Conservation (phyloP, 2,797 vertebrate genomes). For the Tangara arthus region DNA sequence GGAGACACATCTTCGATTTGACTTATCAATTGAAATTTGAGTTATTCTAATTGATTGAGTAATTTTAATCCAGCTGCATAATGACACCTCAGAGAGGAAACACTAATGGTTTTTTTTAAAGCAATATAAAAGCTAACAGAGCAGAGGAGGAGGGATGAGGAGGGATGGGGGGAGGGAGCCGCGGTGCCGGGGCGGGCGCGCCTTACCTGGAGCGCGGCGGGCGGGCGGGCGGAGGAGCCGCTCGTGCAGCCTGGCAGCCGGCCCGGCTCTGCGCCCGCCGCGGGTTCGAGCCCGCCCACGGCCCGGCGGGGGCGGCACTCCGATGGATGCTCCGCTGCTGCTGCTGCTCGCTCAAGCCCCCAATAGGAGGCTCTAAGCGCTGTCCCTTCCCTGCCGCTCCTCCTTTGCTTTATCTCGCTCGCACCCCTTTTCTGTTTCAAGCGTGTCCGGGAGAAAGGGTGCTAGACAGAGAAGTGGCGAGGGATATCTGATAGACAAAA, state of each 20-base stretch:
- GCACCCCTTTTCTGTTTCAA: rapidly evolving
- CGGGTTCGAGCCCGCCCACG: conserved; percentile 19
- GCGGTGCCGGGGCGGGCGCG: not conserved
- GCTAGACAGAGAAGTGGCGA: not conserved
- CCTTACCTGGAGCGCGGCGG: conserved; percentile 27
- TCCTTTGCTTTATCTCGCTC: not conserved
- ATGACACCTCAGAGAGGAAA: not conserved
- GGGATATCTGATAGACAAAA: not conserved
- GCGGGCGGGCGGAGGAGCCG: not conserved
- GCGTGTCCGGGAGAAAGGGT: not conserved
- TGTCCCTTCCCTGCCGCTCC: not conserved
- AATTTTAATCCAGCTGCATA: not conserved
- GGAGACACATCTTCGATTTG: not conserved
- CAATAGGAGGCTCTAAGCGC: rapidly evolving
- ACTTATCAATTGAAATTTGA: not conserved
- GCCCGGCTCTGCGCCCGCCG: not conserved
- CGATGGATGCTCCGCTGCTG: rapidly evolving
- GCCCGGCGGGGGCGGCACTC: not conserved
- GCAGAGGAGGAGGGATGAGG: not conserved
- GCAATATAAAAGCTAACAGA: rapidly evolving
- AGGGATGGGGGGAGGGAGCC: not conserved
- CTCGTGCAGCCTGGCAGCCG: not conserved
- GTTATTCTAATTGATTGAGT: not conserved
- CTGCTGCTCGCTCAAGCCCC: rapidly evolving
- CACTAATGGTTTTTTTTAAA: not conserved